Percentiles rank a stretch among this genome's conserved stretches.
Conservation (phyloP, 64 coral and sea anemone genomes). For the Catalaphyllia jardinei region DNA sequence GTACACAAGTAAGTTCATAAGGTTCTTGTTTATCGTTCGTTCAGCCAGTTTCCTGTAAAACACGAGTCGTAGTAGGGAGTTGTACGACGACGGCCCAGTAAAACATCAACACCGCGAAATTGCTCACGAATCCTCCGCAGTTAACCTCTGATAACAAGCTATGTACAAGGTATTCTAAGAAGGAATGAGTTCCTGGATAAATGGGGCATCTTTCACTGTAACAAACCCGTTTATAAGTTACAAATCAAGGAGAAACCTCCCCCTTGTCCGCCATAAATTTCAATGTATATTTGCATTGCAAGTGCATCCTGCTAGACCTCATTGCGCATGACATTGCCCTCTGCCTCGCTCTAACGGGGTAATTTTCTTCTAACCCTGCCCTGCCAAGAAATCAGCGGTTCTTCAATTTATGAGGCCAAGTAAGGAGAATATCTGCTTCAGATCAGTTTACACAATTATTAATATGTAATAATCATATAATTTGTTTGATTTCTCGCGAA, state of each 20-base stretch:
- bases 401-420: too few species aligned
- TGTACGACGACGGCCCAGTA: neutral
- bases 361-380: too few species aligned
- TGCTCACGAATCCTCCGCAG: neutral
- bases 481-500: too few species aligned
- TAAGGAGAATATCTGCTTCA: too few species aligned
- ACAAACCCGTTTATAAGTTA: constrained; percentile 11
- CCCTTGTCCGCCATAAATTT: constrained; percentile 24
- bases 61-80: neutral
- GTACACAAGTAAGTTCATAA: constrained; percentile 35
- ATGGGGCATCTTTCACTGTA: neutral
- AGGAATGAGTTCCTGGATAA: neutral
- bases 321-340: neutral
- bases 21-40: neutral
- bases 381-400: too few species aligned
- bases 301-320: neutral
- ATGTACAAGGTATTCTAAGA: neutral
- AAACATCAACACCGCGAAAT: constrained; percentile 26
- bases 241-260: constrained; percentile 39
- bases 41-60: constrained; percentile 36
- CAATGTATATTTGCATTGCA: constrained; percentile 48
- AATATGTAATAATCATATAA: too few species aligned
- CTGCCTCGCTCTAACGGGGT: neutral
- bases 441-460: too few species aligned
- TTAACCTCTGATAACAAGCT: neutral